Evolutionary conservation across 2,888 invertebrate species (phyloP), one percentile per base, ranked within the genome.

Genomic region (Drosophila mayaguana): DNA sequence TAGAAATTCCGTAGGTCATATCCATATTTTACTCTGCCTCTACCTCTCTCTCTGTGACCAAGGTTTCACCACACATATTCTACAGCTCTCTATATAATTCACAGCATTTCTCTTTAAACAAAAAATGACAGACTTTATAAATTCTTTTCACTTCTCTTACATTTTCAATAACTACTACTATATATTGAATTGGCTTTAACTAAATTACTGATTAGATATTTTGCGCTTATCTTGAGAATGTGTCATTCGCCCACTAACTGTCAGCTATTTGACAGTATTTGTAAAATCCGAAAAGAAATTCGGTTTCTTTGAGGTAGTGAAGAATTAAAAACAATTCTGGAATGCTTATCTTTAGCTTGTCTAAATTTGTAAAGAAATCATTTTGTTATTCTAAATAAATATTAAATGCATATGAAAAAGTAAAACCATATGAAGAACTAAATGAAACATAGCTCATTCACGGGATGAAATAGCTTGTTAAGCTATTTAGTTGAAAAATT

Each of bases 201-300:
- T 34, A 8, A 50, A 50, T 14, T n/a, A 1, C 32, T 50, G 50
- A 50, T 50, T 50, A 32, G 50, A 50, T 48, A 28, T 50, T 18
- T 34, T 14, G 12, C 6, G 34, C 50, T 50, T 50, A 50, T 50
- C 50, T 20, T 18, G 32, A 48, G 32, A 48, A 48, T 48, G 32
- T 32, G 6, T 18, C 28, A 32, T 32, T 28, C 7, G 18, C 1
- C 7, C 50, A 32, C 7, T 32, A 50, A 3, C 18, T 32, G 7
- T 32, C 25, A 28, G 46, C 46, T 25, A 16, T 46, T 48, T 18
- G 28, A 28, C n/a, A 48, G 18, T 18, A 3, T 5, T 48, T 48
- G 6, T 6, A 2, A n/a, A 28, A 48, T 48, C 48, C n/a, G 2
- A 28, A 4, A 0, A 6, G 5, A 48, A 28, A 11, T 48, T 1